Conservation (phyloP, 2,888 invertebrate species). For the Nesidiocoris tenuis region DNA sequence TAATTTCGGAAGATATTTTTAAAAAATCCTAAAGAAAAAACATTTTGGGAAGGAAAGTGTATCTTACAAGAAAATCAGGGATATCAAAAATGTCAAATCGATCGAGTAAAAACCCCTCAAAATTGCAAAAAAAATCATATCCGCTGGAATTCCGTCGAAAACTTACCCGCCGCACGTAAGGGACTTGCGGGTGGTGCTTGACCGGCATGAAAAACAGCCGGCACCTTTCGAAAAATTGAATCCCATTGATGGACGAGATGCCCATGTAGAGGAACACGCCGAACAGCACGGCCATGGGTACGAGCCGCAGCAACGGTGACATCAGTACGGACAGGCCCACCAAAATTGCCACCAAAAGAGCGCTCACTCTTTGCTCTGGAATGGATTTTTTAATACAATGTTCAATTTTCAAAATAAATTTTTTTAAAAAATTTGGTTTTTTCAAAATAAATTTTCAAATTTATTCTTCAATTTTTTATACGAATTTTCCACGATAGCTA, state of each 20-base stretch:
- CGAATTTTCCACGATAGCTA: too few relatives aligned
- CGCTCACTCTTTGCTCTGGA: conserved; percentile 81
- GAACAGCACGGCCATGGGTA: conserved; percentile 95
- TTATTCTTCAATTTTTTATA: too few relatives aligned
- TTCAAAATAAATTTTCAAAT: too few relatives aligned
- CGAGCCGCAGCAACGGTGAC: conserved; percentile 73
- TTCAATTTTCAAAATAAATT: conserved; percentile 14
- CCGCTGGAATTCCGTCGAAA: too few relatives aligned
- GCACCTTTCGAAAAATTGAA: conserved; percentile 88
- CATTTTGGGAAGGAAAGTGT: too few relatives aligned
- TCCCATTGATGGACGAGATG: conserved; percentile 88
- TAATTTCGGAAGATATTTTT: too few relatives aligned
- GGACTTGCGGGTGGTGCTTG: conserved; percentile 89
- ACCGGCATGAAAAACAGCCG: conserved; percentile 89
- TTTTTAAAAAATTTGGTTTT: conserved; percentile 8
- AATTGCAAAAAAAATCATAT: too few relatives aligned
- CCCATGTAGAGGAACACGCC: conserved; percentile 98
- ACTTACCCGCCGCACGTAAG: conserved; percentile 82
- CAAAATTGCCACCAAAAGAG: conserved; percentile 73
- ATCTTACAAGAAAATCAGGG: too few relatives aligned
- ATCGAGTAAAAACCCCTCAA: too few relatives aligned
- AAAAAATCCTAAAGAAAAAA: too few relatives aligned
- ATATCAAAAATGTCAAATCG: too few relatives aligned
- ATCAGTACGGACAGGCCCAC: conserved; percentile 83
- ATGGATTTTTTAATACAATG: too few relatives aligned